phyloP scores from a whole-genome alignment of 2,888 invertebrate genomes.

The Chaetogeoica ovagalla region DNA sequence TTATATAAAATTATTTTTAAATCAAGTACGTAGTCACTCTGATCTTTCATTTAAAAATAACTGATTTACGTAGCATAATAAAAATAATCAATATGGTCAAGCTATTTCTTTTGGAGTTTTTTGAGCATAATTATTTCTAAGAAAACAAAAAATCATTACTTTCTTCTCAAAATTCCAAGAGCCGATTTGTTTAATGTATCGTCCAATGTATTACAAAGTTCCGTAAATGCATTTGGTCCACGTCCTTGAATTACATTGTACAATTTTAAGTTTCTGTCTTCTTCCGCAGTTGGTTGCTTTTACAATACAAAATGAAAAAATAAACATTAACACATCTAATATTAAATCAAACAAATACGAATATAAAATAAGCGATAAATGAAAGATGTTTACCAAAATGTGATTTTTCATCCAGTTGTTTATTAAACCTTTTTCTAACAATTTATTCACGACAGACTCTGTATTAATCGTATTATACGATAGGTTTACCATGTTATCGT shows the following conservation, averaged over 20 bases:
- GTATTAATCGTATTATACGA: background rate
- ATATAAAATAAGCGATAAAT: background rate
- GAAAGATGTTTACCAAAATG: constrained; percentile 22
- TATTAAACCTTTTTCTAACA: constrained; percentile 21
- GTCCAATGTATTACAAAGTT: constrained; percentile 21
- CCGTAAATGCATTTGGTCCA: constrained; percentile 47
- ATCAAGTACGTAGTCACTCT: too few relatives aligned
- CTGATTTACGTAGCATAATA: too few relatives aligned
- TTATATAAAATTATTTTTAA: too few relatives aligned
- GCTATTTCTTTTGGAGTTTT: too few relatives aligned
- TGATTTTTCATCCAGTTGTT: constrained; percentile 40
- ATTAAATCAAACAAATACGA: background rate
- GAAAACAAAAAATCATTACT: background rate
- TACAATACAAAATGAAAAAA: background rate
- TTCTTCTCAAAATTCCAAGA: background rate
- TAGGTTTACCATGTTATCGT: background rate
- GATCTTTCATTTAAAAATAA: too few relatives aligned
- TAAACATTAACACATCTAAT: too few relatives aligned
- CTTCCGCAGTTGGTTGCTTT: background rate
- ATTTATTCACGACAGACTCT: background rate
- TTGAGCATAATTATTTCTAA: too few relatives aligned
- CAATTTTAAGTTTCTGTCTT: background rate
- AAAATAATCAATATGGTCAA: too few relatives aligned
- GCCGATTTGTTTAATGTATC: constrained; percentile 41
- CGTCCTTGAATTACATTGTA: constrained; percentile 46